phyloP scores from a whole-genome alignment of 2,888 invertebrate species.

The Papilio demoleus region DNA sequence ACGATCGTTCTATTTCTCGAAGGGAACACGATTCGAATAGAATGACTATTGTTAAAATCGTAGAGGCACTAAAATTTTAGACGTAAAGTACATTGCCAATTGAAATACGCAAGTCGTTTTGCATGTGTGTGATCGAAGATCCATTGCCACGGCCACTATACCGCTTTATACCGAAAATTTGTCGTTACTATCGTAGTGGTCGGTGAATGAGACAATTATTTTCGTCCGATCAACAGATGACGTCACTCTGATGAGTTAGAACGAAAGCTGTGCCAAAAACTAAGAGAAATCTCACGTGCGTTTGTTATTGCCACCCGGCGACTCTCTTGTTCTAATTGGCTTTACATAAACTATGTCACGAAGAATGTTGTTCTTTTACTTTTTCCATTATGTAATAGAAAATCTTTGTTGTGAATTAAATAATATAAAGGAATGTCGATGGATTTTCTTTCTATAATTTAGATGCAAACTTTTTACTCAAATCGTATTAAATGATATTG shows the following conservation, averaged over 20 bases:
- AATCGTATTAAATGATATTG: slow-evolving; percentile 34
- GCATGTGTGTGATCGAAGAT: slow-evolving; percentile 54
- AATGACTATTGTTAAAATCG: slow-evolving; percentile 5
- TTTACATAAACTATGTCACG: neutral
- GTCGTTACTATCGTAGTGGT: slow-evolving; percentile 79
- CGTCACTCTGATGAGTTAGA: slow-evolving; percentile 54
- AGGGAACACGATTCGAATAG: slow-evolving; percentile 13
- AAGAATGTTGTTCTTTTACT: neutral
- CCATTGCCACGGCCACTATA: slow-evolving; percentile 71
- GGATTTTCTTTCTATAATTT: slow-evolving; percentile 20
- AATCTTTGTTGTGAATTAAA: neutral
- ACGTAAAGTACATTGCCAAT: slow-evolving; percentile 20
- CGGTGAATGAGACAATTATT: slow-evolving; percentile 80
- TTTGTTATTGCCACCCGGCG: slow-evolving; percentile 46
- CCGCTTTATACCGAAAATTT: slow-evolving; percentile 75
- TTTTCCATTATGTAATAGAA: slow-evolving; percentile 3
- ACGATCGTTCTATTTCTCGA: slow-evolving; percentile 15
- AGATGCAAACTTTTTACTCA: slow-evolving; percentile 5
- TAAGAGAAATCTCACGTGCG: slow-evolving; percentile 49
- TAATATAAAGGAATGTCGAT: neutral
- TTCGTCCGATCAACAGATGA: slow-evolving; percentile 57
- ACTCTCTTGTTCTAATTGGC: slow-evolving; percentile 22
- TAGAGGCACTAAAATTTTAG: neutral
- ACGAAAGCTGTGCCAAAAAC: slow-evolving; percentile 65
- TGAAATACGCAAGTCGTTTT: slow-evolving; percentile 34